Conservation (phyloP, 2,113 vertebrate genomes). For the Archocentrus centrarchus region DNA sequence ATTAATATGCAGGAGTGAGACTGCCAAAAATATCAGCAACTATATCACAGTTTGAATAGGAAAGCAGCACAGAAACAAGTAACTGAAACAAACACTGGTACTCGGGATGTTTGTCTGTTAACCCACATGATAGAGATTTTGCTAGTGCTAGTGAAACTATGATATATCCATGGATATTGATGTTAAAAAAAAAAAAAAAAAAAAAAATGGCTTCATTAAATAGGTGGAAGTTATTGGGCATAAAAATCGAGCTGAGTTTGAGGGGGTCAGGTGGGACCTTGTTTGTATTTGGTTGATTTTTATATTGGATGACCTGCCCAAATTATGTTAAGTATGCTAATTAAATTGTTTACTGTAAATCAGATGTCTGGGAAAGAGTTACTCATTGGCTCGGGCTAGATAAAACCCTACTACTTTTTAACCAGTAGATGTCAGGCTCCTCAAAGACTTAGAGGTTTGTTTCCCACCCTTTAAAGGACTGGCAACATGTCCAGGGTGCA, state of each 20-base stretch:
- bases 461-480: not conserved
- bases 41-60: not conserved
- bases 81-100: too few species aligned
- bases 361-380: too few species aligned
- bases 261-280: not conserved
- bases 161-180: not conserved
- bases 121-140: not conserved
- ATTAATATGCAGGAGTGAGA: not conserved
- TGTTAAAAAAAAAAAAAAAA: not conserved
- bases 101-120: not conserved
- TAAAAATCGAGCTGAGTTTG: not conserved
- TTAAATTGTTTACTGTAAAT: too few species aligned
- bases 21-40: not conserved
- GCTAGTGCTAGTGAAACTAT: not conserved
- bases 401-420: not conserved
- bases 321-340: too few species aligned
- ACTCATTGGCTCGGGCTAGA: too few species aligned
- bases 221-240: not conserved
- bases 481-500: not conserved
- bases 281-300: too few species aligned
- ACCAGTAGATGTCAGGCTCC: conserved; percentile 10
- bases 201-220: too few species aligned
- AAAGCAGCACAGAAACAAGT: too few species aligned
- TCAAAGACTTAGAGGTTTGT: not conserved
- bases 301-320: too few species aligned